Evolutionary conservation across 1,140 invertebrate species (phyloP), one percentile per base, ranked within the genome.

Genomic region (Drosophila punjabiensis): DNA sequence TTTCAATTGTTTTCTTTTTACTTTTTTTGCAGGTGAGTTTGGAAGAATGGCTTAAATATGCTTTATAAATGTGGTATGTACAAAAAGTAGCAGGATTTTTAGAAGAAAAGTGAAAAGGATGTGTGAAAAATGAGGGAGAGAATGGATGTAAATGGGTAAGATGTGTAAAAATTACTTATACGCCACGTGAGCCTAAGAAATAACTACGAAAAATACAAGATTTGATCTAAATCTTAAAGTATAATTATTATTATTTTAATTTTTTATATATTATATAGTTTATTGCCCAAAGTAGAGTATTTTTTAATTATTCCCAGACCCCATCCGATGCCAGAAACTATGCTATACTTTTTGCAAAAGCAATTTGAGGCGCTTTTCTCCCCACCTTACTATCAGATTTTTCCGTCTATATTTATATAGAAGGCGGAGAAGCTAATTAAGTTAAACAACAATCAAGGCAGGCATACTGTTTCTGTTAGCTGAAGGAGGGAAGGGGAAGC

Each of bases 401-500:
- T 71, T 30, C 5, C 14, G 3, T 32, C 45, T 32, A n/a, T 62
- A 67, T n/a, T 45, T 58, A 55, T 30, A 60, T 50, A 47, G 39
- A 35, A 43, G 47, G 37, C 62, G 45, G 52, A 45, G 64, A 7
- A 75, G 81, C 77, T 88, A 89, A 88, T 89, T 89, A 81, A 84
- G 74, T 88, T 88, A 89, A 83, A 61, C 63, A 84, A 88, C 84
- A 88, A 86, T 86, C 67, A 83, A 39, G 71, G 6, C 75, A 41
- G 60, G 30, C 63, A 35, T 43, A 50, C 50, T 48, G 52, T 28
- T 35, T 43, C 52, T 33, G n/a, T 43, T 70, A 11, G 6, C 6
- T 50, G 2, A 20, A 5, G 24, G 0, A n/a, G 11, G 10, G n/a
- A 3, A 11, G 3, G 5, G 30, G 5, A 5, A 3, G 28, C 28